Percentiles rank a stretch among this genome's conserved stretches.
phyloP scores from a whole-genome alignment of 2,113 vertebrate species.

The Gracilinanus agilis region DNA sequence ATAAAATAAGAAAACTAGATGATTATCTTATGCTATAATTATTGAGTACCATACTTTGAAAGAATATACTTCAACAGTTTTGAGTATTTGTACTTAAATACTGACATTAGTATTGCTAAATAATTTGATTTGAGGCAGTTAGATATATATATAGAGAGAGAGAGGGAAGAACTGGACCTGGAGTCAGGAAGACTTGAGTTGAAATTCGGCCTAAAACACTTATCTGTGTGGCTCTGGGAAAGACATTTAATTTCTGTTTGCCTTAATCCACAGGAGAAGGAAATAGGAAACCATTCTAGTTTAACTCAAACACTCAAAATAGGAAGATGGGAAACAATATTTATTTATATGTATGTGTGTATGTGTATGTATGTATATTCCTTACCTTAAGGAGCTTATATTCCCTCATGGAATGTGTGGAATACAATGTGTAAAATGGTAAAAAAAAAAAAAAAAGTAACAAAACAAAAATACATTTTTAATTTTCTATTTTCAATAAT shows the following conservation, averaged over 20 bases:
- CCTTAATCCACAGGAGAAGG: too few species aligned
- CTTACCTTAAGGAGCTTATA: background rate
- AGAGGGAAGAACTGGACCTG: too few species aligned
- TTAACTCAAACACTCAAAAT: too few species aligned
- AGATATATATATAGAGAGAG: too few species aligned
- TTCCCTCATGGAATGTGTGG: background rate
- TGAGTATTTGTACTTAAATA: background rate
- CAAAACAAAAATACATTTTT: background rate
- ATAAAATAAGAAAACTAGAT: background rate
- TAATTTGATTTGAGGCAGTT: background rate
- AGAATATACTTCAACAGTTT: background rate
- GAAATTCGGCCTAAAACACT: too few species aligned
- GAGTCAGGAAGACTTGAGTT: too few species aligned
- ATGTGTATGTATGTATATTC: background rate
- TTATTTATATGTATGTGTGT: too few species aligned
- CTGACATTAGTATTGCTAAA: background rate
- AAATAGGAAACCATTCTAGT: too few species aligned
- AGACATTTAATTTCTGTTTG: too few species aligned
- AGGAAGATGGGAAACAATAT: too few species aligned
- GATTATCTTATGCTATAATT: background rate
- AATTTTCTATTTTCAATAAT: background rate
- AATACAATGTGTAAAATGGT: background rate
- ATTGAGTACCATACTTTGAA: background rate
- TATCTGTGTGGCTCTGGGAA: too few species aligned
- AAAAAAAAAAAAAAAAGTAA: background rate